These are phyloP conservation scores for Parnassius mnemosyne DNA, from an alignment of 2,888 invertebrate genomes.

Conservation along the genomic window DNA sequence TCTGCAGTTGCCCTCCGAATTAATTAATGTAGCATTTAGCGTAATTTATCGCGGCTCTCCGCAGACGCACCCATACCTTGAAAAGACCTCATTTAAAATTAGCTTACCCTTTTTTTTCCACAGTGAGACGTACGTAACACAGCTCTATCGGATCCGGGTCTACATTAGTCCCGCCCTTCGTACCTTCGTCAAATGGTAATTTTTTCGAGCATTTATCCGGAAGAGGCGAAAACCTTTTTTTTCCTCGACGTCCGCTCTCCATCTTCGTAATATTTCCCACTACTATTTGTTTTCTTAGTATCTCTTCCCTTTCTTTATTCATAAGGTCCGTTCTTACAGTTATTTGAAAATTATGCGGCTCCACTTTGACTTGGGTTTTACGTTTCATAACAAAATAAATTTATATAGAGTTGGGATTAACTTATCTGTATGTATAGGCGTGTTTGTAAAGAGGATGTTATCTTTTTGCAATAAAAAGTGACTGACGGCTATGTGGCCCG, in stretches of 20 bases:
- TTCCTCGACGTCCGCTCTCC: conserved; percentile 31
- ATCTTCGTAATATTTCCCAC: conserved; percentile 24
- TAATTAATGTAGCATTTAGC: conserved; percentile 67
- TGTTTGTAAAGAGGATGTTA: no score
- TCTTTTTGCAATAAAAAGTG: no score
- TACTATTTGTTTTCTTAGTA: conserved; percentile 23
- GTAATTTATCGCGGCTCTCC: conserved; percentile 59
- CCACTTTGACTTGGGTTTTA: conserved; percentile 14
- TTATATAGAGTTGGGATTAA: conserved; percentile 14
- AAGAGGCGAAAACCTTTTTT: conserved; percentile 25
- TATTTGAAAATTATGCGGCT: conserved; percentile 26
- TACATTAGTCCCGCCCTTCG: conserved; percentile 19
- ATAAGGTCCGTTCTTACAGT: conserved; percentile 25
- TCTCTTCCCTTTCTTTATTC: conserved; percentile 26
- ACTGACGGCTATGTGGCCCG: no score
- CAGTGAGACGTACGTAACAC: conserved; percentile 25
- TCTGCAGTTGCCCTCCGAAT: conserved; percentile 49
- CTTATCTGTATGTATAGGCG: conserved; percentile 7
- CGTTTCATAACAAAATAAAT: conserved; percentile 21
- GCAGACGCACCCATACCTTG: conserved; percentile 32
- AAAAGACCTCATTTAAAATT: conserved; percentile 37
- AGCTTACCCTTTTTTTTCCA: conserved; percentile 36
- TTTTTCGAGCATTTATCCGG: conserved; percentile 32
- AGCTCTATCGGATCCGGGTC: conserved; percentile 15
- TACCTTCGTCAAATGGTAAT: conserved; percentile 34